phyloP scores from a whole-genome alignment of 92 coral and sea anemone species.

The Meandrina meandrites region DNA sequence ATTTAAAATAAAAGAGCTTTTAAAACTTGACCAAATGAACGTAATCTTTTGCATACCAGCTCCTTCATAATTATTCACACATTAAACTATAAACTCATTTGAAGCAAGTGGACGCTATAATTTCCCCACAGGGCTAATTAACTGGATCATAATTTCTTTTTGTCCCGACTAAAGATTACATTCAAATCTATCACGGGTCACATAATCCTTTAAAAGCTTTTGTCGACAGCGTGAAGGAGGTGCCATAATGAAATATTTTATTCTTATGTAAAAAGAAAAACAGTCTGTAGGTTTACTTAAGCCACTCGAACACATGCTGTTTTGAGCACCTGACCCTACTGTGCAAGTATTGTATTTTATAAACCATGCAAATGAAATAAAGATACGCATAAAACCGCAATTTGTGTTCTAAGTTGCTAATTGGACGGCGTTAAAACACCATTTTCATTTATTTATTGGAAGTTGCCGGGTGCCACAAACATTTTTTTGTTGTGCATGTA shows the following conservation, averaged over 20 bases:
- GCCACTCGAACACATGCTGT: background rate
- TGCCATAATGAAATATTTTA: background rate
- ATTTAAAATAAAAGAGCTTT: background rate
- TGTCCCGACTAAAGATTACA: background rate
- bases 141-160: background rate
- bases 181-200: background rate
- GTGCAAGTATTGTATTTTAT: background rate
- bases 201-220: conserved; percentile 1
- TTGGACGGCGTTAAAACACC: background rate
- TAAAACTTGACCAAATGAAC: background rate
- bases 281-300: background rate
- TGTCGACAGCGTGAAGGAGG: background rate
- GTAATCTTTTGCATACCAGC: background rate
- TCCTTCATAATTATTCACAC: background rate
- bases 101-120: background rate
- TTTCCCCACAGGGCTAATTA: conserved; percentile 3
- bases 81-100: background rate
- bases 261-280: background rate
- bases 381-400: background rate
- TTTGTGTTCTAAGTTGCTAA: background rate
- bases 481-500: background rate
- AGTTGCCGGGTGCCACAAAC: background rate
- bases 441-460: background rate
- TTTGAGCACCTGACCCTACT: background rate
- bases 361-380: conserved; percentile 5